Evolutionary conservation across 2,888 invertebrate genomes (phyloP), one percentile per base, ranked within the genome.

Genomic region (Sesia bembeciformis): DNA sequence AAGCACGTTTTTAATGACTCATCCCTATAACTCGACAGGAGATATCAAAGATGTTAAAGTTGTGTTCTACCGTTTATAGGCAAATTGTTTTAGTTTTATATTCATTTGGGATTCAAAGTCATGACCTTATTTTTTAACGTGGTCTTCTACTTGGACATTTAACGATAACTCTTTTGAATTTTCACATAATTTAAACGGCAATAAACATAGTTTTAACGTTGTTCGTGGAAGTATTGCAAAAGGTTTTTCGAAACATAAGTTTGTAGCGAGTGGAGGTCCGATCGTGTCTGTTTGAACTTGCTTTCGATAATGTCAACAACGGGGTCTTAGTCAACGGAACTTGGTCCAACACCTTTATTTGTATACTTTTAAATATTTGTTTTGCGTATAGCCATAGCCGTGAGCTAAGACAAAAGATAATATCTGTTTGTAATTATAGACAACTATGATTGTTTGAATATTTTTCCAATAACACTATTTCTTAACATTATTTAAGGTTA

Each of bases 281-380:
- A 76, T 75, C 68, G 65, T 65, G 60, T 60, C 62, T 85, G 79
- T 84, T 83, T 84, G 81, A 79, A 77, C 76, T 81, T 78, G 75
- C 84, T 83, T 82, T 86, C 82, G 83, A 86, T 84, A 84, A 72
- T 80, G 88, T 87, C 85, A 88, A 88, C 79, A 86, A 58, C 52
- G 51, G 58, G 70, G 68, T 73, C 74, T 75, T 67, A 70, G 74
- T 64, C 81, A 78, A 76, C 78, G 82, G 81, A 83, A 85, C 86
- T 77, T 70, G 84, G 76, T 74, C 66, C 73, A 72, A 75, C 76
- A 71, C 69, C 72, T 74, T 74, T 78, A 74, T 77, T 77, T 77
- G 74, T 71, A 67, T 67, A 64, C 73, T 77, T 76, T 74, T 75
- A 75, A 59, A 57, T 62, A 61, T 67, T 63, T 61, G 56, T 60